Conservation (phyloP, 2,888 invertebrate genomes). For the Lithophane semibrunnea region DNA sequence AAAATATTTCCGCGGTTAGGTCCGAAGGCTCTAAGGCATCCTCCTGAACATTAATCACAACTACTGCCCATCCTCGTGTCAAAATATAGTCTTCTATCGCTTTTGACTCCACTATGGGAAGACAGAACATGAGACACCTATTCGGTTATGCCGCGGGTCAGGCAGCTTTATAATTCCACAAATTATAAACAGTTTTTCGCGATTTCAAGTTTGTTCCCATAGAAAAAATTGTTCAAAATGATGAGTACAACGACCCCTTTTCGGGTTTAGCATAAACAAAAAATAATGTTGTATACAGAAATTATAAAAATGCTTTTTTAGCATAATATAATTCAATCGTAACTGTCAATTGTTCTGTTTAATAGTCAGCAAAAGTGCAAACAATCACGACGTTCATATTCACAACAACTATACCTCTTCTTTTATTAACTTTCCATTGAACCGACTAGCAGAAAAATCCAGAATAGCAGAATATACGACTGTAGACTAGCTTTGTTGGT, state of each 20-base stretch:
- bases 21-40: not conserved
- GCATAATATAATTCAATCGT: conserved; percentile 8
- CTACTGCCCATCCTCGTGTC: not conserved
- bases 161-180: conserved; percentile 3
- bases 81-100: not conserved
- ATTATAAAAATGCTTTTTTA: conserved; percentile 28
- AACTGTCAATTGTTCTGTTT: conserved; percentile 25
- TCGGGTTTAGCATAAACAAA: too few species aligned
- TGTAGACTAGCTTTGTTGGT: conserved; percentile 12
- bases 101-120: not conserved
- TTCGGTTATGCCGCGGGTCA: not conserved
- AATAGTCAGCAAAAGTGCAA: conserved; percentile 14
- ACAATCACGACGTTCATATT: conserved; percentile 36
- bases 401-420: conserved; percentile 24
- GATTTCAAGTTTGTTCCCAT: too few species aligned
- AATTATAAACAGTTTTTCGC: not conserved
- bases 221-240: too few species aligned
- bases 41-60: not conserved
- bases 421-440: conserved; percentile 28
- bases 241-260: too few species aligned
- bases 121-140: not conserved
- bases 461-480: conserved; percentile 25
- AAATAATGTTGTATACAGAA: too few species aligned
- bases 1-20: not conserved
- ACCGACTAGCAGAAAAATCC: conserved; percentile 21